Evolutionary conservation across 1,140 invertebrate species (phyloP), one percentile per base, ranked within the genome.

Genomic region (Vanessa atalanta): DNA sequence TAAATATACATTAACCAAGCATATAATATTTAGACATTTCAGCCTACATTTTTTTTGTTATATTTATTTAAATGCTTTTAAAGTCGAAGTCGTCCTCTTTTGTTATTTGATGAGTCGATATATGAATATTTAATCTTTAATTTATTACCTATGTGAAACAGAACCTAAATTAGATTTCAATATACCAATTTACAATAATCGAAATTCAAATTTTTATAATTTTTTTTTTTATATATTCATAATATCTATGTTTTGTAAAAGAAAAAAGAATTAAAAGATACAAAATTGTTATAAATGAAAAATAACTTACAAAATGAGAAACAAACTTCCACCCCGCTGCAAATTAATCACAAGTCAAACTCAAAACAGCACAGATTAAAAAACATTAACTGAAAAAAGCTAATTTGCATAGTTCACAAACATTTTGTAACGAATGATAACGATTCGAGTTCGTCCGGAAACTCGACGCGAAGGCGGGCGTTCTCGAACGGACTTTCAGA

Each of bases 311-410:
- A n/a, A 8, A 50, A 50, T 50, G 5, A 3, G 12, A 50, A 14
- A 50, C 48, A 50, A 50, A n/a, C 15, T 50, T 50, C 13, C 13
- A 50, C 13, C 48, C 48, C 48, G n/a, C 13, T 50, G 48, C 5
- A 50, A 14, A 50, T 15, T n/a, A 55, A 55, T 55, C 53, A 55
- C 16, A 55, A 55, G 48, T 43, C 37, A 20, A 55, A 55, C n/a
- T 55, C 15, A 55, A 55, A 55, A 50, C 48, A 23, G n/a, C 53
- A 55, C 53, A 50, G 53, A 55, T 55, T n/a, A 55, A 55, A 31
- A 50, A 50, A 50, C 48, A 55, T n/a, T 20, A 55, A 31, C 26
- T 31, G 26, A 31, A 51, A n/a, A 51, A 51, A 51, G n/a, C 13
- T 51, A 51, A 51, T 51, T 51, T 15, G n/a, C 13, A 51, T 14